Evolutionary conservation across 2,888 invertebrate genomes (phyloP).

Genomic region (Zygothrica quintamaculata): DNA sequence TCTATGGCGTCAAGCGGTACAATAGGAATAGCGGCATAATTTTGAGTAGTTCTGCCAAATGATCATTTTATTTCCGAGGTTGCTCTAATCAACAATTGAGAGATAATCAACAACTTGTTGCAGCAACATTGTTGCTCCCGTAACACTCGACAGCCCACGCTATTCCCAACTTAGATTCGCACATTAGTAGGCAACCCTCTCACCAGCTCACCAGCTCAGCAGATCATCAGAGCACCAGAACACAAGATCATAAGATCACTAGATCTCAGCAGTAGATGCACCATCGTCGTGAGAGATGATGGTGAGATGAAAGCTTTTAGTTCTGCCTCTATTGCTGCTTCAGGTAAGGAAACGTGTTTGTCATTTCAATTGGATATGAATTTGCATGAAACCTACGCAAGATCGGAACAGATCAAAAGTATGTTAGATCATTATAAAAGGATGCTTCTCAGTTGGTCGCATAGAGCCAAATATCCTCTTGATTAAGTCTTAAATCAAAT

Average conservation of each 20-base stretch:
- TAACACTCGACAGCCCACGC: constrained; percentile 59
- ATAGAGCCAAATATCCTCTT: constrained; percentile 16
- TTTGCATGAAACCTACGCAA: constrained; percentile 51
- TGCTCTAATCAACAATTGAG: constrained; percentile 51
- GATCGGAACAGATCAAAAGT: constrained; percentile 47
- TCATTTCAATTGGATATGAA: constrained; percentile 40
- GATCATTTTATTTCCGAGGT: constrained; percentile 40
- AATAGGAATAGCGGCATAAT: constrained; percentile 62
- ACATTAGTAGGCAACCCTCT: constrained; percentile 63
- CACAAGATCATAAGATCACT: too few species aligned
- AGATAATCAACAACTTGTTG: constrained; percentile 63
- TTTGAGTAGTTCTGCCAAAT: constrained; percentile 47
- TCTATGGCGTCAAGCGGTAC: constrained; percentile 59
- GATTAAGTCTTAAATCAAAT: constrained; percentile 21
- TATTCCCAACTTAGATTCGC: constrained; percentile 46
- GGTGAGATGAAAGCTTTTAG: constrained; percentile 2
- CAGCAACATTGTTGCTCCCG: constrained; percentile 55
- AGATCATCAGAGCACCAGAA: too few species aligned
- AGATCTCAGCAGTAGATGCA: constrained; percentile 60
- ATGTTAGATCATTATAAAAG: constrained; percentile 46
- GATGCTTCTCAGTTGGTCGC: constrained; percentile 24
- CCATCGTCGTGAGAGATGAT: constrained; percentile 53
- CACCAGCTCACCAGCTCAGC: constrained; percentile 36
- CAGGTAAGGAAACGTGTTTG: constrained; percentile 58
- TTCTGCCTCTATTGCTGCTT: too few species aligned